A percentile compares a stretch with the other conserved stretches of the same genome.
Conservation (phyloP, 2,113 vertebrate genomes). For the Gymnobelideus leadbeateri region DNA sequence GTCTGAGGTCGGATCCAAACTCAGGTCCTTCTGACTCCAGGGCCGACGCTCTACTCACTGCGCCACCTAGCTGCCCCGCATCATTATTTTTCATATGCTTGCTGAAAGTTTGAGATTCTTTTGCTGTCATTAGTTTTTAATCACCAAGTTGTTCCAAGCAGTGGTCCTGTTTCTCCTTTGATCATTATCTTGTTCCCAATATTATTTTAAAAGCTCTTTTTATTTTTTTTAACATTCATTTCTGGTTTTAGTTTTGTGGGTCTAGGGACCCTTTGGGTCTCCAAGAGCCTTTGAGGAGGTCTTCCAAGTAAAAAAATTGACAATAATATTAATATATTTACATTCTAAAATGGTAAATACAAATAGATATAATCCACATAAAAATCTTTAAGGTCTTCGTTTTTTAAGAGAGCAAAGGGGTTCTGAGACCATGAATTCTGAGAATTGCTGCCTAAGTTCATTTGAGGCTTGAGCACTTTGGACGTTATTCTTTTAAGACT, state of each 20-base stretch:
- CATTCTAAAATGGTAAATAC: background rate
- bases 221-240: background rate
- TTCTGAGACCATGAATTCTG: background rate
- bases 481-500: constrained; percentile 45
- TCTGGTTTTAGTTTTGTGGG: background rate
- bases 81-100: background rate
- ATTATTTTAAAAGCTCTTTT: background rate
- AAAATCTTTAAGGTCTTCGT: background rate
- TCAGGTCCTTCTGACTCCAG: too few species aligned
- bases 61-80: too few species aligned
- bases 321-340: background rate
- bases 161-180: background rate
- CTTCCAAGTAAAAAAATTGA: background rate
- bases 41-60: too few species aligned
- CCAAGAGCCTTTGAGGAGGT: background rate
- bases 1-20: too few species aligned
- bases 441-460: background rate
- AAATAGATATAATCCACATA: background rate
- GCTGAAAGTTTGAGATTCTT: background rate
- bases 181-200: background rate
- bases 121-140: background rate
- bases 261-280: too few species aligned
- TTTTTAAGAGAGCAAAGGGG: background rate
- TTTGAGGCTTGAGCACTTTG: background rate
- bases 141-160: background rate